Conservation (phyloP, 2,797 vertebrate species). For the Schizopygopsis pylzovi region DNA sequence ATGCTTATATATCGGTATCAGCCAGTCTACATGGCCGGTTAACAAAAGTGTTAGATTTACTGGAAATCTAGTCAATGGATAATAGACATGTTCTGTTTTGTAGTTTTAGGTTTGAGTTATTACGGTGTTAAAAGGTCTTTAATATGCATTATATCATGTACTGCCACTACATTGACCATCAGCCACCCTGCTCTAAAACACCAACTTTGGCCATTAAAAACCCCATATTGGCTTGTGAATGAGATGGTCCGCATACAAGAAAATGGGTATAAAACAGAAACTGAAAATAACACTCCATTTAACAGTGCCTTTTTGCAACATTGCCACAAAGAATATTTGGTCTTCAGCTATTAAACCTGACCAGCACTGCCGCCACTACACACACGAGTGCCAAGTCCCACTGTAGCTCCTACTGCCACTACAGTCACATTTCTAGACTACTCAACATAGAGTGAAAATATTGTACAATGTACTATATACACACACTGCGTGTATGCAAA, state of each 20-base stretch:
- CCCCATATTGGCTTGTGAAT: background rate
- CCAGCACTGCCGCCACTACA: constrained; percentile 59
- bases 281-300: constrained; percentile 27
- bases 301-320: constrained; percentile 63
- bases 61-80: background rate
- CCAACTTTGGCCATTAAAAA: background rate
- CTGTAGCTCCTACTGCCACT: constrained; percentile 49
- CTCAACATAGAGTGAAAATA: constrained; percentile 58
- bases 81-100: background rate
- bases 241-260: background rate
- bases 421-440: constrained; percentile 55
- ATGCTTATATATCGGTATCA: background rate
- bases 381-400: constrained; percentile 63
- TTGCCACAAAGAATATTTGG: constrained; percentile 67
- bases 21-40: background rate
- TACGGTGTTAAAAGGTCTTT: constrained; percentile 4
- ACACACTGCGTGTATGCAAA: constrained; percentile 63
- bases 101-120: background rate
- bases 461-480: constrained; percentile 59
- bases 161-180: background rate
- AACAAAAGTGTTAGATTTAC: background rate
- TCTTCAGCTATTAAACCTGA: constrained; percentile 70
- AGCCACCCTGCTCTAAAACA: background rate
- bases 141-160: background rate
- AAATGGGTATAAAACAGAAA: constrained; percentile 15